Conservation (phyloP, 2,888 invertebrate genomes). For the Drosophila cyrtoloma region DNA sequence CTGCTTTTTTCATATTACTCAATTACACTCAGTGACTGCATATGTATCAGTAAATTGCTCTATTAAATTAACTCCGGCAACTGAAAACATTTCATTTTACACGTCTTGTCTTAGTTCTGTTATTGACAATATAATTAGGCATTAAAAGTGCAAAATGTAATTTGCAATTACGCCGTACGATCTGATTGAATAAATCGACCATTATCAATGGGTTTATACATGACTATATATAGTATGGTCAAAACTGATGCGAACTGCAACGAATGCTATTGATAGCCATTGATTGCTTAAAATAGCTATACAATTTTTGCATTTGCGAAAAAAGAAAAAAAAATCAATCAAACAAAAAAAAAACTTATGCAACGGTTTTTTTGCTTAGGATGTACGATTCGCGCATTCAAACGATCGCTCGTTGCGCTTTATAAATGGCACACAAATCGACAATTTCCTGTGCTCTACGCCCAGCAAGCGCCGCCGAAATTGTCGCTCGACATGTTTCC, state of each 20-base stretch:
- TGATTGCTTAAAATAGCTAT: conserved; percentile 46
- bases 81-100: conserved; percentile 11
- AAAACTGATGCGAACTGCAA: neutral
- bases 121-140: conserved; percentile 32
- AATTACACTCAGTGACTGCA: neutral
- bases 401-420: conserved; percentile 72
- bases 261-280: conserved; percentile 41
- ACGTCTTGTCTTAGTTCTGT: conserved; percentile 1
- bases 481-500: conserved; percentile 43
- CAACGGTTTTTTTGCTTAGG: conserved; percentile 42
- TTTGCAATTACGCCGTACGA: conserved; percentile 20
- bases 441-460: conserved; percentile 80
- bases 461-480: conserved; percentile 68
- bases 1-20: neutral
- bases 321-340: neutral
- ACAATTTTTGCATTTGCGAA: conserved; percentile 9
- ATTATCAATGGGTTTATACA: conserved; percentile 10
- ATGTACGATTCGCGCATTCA: conserved; percentile 32
- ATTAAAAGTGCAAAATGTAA: conserved; percentile 24
- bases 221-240: conserved; percentile 6
- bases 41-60: neutral
- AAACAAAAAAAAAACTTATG: conserved; percentile 28
- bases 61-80: neutral
- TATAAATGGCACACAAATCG: conserved; percentile 80
- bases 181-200: conserved; percentile 18